Conservation (phyloP, 23 tunicate species). For the Halocynthia roretzi region DNA sequence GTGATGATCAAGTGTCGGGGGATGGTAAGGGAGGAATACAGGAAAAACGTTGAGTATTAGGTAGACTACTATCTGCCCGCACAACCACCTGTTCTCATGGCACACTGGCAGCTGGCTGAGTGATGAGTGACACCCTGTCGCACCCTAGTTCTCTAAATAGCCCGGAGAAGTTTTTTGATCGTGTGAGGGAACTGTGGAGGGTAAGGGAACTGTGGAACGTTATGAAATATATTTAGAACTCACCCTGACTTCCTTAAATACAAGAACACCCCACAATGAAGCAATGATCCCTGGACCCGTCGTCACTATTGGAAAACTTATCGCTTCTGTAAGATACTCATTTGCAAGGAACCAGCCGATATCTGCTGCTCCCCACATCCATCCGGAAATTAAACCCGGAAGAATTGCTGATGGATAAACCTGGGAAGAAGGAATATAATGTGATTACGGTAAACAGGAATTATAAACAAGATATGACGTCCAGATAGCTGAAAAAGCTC, state of each 20-base stretch:
- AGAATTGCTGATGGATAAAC: conserved; percentile 68
- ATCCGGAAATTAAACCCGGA: conserved; percentile 78
- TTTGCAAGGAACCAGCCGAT: conserved; percentile 90
- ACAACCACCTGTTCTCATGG: too few species aligned
- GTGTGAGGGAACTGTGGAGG: not conserved
- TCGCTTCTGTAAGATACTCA: conserved; percentile 68
- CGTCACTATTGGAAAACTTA: conserved; percentile 93
- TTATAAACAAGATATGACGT: too few species aligned
- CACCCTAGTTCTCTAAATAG: too few species aligned
- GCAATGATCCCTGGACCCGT: conserved; percentile 92
- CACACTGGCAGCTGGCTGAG: too few species aligned
- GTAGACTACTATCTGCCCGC: too few species aligned
- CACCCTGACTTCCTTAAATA: conserved; percentile 83
- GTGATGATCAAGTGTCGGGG: too few species aligned
- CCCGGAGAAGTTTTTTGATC: not conserved
- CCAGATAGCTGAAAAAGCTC: too few species aligned
- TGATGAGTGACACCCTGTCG: too few species aligned
- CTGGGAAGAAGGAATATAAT: conserved; percentile 17
- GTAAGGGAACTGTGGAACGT: not conserved
- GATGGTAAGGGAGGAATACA: too few species aligned
- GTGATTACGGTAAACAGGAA: not conserved
- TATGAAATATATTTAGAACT: not conserved
- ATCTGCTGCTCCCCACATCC: conserved; percentile 93
- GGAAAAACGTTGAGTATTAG: too few species aligned
- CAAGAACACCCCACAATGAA: conserved; percentile 82